Percentiles rank a stretch among this genome's conserved stretches.
phyloP scores from a whole-genome alignment of 1,140 invertebrate species.

The Musca vetustissima region DNA sequence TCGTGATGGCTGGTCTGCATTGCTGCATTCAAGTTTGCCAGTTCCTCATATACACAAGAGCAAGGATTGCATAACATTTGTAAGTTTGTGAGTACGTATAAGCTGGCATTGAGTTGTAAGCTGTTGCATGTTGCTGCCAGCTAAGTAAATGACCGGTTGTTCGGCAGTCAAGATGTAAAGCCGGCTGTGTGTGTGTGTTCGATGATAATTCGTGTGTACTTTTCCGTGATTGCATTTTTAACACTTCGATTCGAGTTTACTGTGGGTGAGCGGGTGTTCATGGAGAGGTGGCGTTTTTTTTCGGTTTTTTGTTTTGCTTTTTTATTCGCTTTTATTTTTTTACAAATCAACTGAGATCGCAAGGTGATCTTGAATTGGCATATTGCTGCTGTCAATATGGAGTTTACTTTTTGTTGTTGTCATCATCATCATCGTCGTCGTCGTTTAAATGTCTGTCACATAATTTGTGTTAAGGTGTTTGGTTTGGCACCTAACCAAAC shows the following conservation, averaged over 20 bases:
- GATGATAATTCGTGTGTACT: not conserved
- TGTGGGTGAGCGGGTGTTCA: not conserved
- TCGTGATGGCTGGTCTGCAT: constrained; percentile 12
- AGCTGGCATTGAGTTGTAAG: not conserved
- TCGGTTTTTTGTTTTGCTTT: not conserved
- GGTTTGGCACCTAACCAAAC: not conserved
- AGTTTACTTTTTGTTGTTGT: not conserved
- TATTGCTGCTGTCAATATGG: not conserved
- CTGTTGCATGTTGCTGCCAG: constrained; percentile 11
- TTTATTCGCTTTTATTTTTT: not conserved
- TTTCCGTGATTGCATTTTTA: constrained; percentile 20
- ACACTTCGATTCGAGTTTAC: not conserved
- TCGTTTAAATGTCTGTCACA: not conserved
- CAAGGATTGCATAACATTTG: constrained; percentile 37
- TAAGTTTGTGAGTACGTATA: constrained; percentile 22
- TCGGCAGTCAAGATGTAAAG: not conserved
- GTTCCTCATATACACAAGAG: not conserved
- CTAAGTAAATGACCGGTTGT: constrained; percentile 34
- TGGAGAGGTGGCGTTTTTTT: not conserved
- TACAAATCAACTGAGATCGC: not conserved
- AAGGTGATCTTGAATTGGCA: constrained; percentile 15
- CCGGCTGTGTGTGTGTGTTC: not conserved
- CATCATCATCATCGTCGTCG: not conserved
- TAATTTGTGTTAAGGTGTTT: not conserved
- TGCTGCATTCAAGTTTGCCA: not conserved